A percentile compares a stretch with the other conserved stretches of the same genome.
These are phyloP conservation scores for Thrips palmi DNA, from an alignment of 1,140 invertebrate genomes.

Conservation along the genomic window DNA sequence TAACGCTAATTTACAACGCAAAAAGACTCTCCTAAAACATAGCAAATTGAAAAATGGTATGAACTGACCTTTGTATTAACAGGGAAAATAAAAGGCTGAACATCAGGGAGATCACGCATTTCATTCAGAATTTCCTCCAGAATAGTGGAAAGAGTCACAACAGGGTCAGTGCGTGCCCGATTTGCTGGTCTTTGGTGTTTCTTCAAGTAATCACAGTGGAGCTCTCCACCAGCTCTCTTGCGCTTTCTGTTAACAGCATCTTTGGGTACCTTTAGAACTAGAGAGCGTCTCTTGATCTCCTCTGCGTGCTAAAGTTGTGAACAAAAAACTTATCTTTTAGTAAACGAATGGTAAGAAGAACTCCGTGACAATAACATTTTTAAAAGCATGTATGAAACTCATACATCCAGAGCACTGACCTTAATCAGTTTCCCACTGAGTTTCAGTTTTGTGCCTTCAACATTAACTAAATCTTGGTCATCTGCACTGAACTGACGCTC, in stretches of 20 bases:
- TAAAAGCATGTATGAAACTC: background rate
- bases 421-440: slow-evolving; percentile 63
- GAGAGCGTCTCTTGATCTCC: slow-evolving; percentile 55
- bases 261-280: slow-evolving; percentile 71
- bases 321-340: background rate
- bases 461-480: slow-evolving; percentile 75
- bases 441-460: slow-evolving; percentile 80
- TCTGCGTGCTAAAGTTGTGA: slow-evolving; percentile 43
- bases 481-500: slow-evolving; percentile 54
- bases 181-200: slow-evolving; percentile 75
- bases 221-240: slow-evolving; percentile 43
- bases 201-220: slow-evolving; percentile 87
- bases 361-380: slow-evolving; percentile 2
- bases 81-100: slow-evolving; percentile 81
- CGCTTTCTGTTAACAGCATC: slow-evolving; percentile 48
- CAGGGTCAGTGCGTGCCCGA: slow-evolving; percentile 84
- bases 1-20: background rate
- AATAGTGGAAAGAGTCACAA: slow-evolving; percentile 84
- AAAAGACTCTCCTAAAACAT: background rate
- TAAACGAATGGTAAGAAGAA: background rate
- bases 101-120: slow-evolving; percentile 79
- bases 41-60: background rate
- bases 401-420: slow-evolving; percentile 24
- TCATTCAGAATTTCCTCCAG: slow-evolving; percentile 88
- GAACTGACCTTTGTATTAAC: slow-evolving; percentile 71